phyloP scores from a whole-genome alignment of 2,113 vertebrate genomes.

The Forbesichthys papilliferus region DNA sequence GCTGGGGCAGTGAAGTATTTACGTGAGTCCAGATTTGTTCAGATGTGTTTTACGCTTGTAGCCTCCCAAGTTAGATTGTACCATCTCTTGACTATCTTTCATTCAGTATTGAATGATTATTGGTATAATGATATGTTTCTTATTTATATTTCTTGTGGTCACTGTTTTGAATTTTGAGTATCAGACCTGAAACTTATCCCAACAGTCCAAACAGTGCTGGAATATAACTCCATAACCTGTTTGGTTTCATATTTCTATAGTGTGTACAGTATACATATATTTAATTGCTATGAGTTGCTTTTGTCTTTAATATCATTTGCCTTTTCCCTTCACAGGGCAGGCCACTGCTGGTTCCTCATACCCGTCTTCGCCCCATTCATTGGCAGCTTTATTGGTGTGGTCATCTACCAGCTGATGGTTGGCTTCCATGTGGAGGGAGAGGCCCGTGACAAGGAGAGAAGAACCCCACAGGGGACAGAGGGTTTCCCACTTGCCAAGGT shows the following conservation, averaged over 20 bases:
- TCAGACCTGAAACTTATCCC: background rate
- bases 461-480: slow-evolving; percentile 60
- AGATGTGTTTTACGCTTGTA: background rate
- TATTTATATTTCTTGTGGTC: background rate
- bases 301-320: background rate
- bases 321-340: slow-evolving; percentile 61
- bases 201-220: too few species aligned
- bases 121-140: too few species aligned
- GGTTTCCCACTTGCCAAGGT: slow-evolving; percentile 83
- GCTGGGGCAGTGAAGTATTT: slow-evolving; percentile 90
- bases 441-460: slow-evolving; percentile 59
- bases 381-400: slow-evolving; percentile 82
- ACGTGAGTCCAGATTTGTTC: slow-evolving; percentile 76
- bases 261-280: too few species aligned
- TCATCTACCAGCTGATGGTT: slow-evolving; percentile 91
- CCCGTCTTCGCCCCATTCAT: slow-evolving; percentile 89
- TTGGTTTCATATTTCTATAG: too few species aligned
- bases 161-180: background rate
- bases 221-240: too few species aligned
- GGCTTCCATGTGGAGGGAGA: slow-evolving; percentile 87
- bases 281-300: background rate
- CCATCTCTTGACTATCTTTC: too few species aligned
- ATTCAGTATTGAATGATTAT: too few species aligned
- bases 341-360: slow-evolving; percentile 90
- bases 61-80: background rate